Base-by-base conservation (phyloP, 92 coral and sea anemone species). In the Bergia sp. region DNA sequence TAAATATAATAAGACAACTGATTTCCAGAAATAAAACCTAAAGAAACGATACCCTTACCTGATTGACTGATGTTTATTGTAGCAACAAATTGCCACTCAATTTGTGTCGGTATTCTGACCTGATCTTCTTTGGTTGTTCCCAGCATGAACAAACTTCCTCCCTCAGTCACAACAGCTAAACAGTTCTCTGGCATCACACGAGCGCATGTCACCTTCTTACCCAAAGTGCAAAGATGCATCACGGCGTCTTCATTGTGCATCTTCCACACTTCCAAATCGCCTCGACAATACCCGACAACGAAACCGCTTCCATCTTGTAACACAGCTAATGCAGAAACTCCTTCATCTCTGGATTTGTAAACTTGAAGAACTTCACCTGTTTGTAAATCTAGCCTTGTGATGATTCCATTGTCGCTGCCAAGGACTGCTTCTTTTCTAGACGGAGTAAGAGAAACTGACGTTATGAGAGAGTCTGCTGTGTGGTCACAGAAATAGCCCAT, bases 361-460 rank as follows among this genome's bases (percentile, higher is more conserved):
- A 79, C 75, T 71, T 89, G 90, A 12, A 92, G 50, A 37, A 92
- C 85, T 23, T 64, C 57, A 16, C 85, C 85, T 23, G 92, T 79
- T 36, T 92, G 89, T n/a, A 92, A 77, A n/a, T 92, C 89, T 2
- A 92, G 66, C 58, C 88, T 50, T 12, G 91, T 79, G 18, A 90
- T 85, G 39, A 42, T 87, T 45, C 94, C 94, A 38, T 82, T 69
- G 45, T 88, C 88, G 69, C 92, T 87, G 37, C 94, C 92, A 50
- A 88, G 80, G 58, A 92, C 69, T 13, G 88, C 91, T 7, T 87
- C 86, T 15, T 88, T 82, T 8, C 89, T 85, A 71, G 58, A 84
- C 5, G 78, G 69, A 40, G 87, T 79, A 16, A 80, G 81, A 57
- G 85, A 91, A 42, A 92, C 43, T 18, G 93, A 82, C 15, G 91